These are phyloP conservation scores for Rhinogobio ventralis DNA, from an alignment of 2,797 vertebrate species.

Conservation along the genomic window DNA sequence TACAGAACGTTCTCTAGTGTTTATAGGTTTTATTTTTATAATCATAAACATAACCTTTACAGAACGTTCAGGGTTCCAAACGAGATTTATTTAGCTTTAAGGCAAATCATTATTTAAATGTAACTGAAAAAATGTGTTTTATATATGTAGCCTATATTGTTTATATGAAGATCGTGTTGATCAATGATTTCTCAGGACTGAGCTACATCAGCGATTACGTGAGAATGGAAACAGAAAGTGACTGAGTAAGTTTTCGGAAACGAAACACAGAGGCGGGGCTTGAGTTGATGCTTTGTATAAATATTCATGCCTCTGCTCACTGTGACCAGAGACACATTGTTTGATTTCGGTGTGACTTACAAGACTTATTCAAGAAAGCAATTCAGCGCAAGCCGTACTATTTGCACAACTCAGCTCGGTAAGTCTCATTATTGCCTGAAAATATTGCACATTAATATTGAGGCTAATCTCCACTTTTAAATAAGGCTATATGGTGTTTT, in stretches of 20 bases:
- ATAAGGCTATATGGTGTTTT: background rate
- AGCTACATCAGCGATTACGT: background rate
- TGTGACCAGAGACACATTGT: background rate
- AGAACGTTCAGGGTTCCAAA: too few species aligned
- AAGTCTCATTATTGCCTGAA: background rate
- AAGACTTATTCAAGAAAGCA: background rate
- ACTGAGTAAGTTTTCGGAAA: background rate
- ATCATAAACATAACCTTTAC: background rate
- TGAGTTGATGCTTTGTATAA: constrained; percentile 7
- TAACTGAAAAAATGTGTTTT: background rate
- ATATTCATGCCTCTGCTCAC: background rate
- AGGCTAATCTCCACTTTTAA: background rate
- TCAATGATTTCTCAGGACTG: background rate
- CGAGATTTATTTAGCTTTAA: too few species aligned
- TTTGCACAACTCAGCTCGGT: background rate
- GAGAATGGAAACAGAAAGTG: constrained; percentile 55
- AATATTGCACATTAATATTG: background rate
- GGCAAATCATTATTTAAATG: too few species aligned
- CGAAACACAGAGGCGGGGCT: constrained; percentile 17
- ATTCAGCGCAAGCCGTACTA: background rate
- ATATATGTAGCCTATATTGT: background rate
- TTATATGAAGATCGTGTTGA: background rate
- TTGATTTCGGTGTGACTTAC: background rate
- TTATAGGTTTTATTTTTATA: background rate
- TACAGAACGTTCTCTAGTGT: background rate